These are phyloP conservation scores for Lingula anatina DNA, from an alignment of 2,888 invertebrate species.

Conservation along the genomic window DNA sequence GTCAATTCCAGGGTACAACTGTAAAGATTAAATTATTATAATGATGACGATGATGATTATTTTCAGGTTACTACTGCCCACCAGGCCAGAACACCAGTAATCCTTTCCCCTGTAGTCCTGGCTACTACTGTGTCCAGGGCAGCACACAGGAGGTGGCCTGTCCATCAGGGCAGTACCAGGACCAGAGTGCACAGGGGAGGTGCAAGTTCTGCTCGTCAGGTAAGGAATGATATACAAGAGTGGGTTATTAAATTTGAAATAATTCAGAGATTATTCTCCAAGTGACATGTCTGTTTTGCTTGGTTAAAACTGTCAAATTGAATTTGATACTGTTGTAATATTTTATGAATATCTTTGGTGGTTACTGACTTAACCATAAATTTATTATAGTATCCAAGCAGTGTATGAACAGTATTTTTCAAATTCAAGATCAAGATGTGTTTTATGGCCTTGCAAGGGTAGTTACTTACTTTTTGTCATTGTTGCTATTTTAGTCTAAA, in stretches of 20 bases:
- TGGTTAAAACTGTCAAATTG: neutral
- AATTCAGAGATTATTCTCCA: too few relatives aligned
- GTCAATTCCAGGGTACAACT: too few relatives aligned
- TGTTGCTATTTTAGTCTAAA: too few relatives aligned
- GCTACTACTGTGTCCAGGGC: constrained; percentile 40
- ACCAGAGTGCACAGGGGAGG: constrained; percentile 26
- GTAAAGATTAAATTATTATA: too few relatives aligned
- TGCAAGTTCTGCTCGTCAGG: constrained; percentile 44
- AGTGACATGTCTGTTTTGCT: neutral
- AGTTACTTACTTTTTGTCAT: too few relatives aligned
- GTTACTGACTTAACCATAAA: too few relatives aligned
- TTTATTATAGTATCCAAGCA: too few relatives aligned
- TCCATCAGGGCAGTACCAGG: constrained; percentile 43
- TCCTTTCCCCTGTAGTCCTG: constrained; percentile 31
- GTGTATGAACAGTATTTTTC: too few relatives aligned
- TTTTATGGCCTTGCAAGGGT: too few relatives aligned
- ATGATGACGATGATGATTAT: too few relatives aligned
- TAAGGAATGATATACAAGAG: constrained; percentile 7
- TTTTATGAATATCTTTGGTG: too few relatives aligned
- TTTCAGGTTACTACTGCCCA: constrained; percentile 47
- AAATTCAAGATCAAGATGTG: too few relatives aligned
- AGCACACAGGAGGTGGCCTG: constrained; percentile 30
- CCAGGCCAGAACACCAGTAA: constrained; percentile 34
- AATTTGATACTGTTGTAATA: neutral
- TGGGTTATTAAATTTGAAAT: neutral